phyloP scores from a whole-genome alignment of 2,113 vertebrate genomes.

The Anas platyrhynchos region DNA sequence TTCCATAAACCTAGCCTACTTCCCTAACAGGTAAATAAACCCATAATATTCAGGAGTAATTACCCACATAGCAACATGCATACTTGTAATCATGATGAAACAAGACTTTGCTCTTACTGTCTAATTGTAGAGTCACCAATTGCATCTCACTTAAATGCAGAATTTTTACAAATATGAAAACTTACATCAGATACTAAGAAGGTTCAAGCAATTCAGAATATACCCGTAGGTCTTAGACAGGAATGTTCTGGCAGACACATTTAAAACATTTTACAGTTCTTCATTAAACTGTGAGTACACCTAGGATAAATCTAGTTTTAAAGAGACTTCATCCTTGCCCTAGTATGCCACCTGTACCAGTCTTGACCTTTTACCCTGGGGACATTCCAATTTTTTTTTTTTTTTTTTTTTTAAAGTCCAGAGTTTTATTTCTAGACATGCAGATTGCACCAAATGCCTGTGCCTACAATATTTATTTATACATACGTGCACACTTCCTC shows the following conservation, averaged over 20 bases:
- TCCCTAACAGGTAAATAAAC: not conserved
- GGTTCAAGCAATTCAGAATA: not conserved
- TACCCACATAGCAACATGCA: not conserved
- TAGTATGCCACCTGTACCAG: not conserved
- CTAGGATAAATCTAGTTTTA: not conserved
- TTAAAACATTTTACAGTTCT: not conserved
- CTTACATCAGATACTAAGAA: not conserved
- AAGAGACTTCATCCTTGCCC: not conserved
- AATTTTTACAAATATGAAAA: not conserved
- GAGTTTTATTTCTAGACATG: not conserved
- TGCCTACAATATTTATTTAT: not conserved
- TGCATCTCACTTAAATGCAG: not conserved
- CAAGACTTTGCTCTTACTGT: not conserved
- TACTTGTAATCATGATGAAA: not conserved
- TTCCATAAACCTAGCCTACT: not conserved
- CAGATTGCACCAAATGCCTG: not conserved
- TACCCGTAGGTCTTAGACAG: not conserved
- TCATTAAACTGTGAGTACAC: not conserved
- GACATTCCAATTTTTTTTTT: not conserved
- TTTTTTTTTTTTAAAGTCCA: not conserved
- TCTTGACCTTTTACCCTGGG: not conserved
- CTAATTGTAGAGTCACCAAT: not conserved
- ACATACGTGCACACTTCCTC: not conserved
- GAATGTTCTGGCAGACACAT: not conserved
- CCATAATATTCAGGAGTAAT: not conserved